A percentile compares a stretch with the other conserved stretches of the same genome.
phyloP scores from a whole-genome alignment of 2,797 vertebrate genomes.

The Gymnodraco acuticeps region DNA sequence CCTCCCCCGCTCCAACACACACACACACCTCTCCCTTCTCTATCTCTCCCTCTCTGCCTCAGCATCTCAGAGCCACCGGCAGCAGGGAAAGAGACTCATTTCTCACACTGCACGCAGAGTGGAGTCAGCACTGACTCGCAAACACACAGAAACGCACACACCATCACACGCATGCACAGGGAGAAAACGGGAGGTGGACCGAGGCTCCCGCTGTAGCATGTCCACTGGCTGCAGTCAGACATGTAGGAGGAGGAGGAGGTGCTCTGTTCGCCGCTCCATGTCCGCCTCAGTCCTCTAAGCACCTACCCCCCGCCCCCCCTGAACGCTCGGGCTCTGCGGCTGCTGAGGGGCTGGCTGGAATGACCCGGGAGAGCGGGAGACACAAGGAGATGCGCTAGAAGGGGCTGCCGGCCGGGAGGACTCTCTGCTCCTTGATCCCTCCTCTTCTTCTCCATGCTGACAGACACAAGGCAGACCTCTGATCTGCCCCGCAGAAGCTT shows the following conservation, averaged over 20 bases:
- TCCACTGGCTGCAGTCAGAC: slow-evolving; percentile 75
- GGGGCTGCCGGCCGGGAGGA: slow-evolving; percentile 70
- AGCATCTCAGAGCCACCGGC: slow-evolving; percentile 70
- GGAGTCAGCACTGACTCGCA: slow-evolving; percentile 51
- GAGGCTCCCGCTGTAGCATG: slow-evolving; percentile 69
- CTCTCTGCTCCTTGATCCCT: slow-evolving; percentile 73
- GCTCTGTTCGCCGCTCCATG: slow-evolving; percentile 67
- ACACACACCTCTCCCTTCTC: slow-evolving; percentile 28
- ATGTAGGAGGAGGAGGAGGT: slow-evolving; percentile 79
- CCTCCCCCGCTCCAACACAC: slow-evolving; percentile 39
- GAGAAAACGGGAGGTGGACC: slow-evolving; percentile 50
- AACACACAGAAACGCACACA: slow-evolving; percentile 37
- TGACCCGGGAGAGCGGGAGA: slow-evolving; percentile 78
- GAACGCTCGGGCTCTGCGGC: slow-evolving; percentile 67
- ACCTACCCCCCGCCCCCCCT: slow-evolving; percentile 65
- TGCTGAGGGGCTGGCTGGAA: slow-evolving; percentile 79
- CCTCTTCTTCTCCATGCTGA: slow-evolving; percentile 56
- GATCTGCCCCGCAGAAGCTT: slow-evolving; percentile 72
- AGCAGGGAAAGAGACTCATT: slow-evolving; percentile 60
- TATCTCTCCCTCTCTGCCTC: slow-evolving; percentile 46
- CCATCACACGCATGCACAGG: slow-evolving; percentile 38
- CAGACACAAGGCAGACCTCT: slow-evolving; percentile 61
- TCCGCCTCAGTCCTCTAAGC: slow-evolving; percentile 74
- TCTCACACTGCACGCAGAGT: slow-evolving; percentile 48
- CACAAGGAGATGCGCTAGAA: slow-evolving; percentile 74